phyloP scores from a whole-genome alignment of 2,888 invertebrate genomes.

The Eupithecia subumbrata region DNA sequence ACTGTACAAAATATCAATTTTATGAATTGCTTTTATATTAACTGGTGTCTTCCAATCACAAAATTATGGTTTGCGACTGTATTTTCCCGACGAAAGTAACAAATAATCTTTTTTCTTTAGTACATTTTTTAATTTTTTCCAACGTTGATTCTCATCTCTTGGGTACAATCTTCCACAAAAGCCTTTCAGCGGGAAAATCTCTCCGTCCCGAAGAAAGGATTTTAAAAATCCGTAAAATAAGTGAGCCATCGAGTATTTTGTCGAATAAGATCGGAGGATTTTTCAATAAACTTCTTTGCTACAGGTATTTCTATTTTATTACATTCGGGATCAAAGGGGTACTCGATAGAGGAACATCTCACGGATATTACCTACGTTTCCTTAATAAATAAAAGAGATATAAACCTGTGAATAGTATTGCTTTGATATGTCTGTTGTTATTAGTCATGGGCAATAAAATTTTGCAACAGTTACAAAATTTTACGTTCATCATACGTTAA shows the following conservation, averaged over 20 bases:
- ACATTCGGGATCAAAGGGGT: conserved; percentile 23
- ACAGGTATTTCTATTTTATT: conserved; percentile 23
- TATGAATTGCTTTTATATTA: background rate
- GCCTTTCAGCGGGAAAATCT: conserved; percentile 22
- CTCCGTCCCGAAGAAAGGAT: conserved; percentile 21
- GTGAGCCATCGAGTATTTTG: conserved; percentile 26
- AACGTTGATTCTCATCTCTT: conserved; percentile 20
- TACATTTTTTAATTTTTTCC: background rate
- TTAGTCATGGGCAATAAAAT: background rate
- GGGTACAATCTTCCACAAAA: conserved; percentile 20
- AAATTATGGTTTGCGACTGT: background rate
- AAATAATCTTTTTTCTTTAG: background rate
- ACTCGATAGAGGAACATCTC: background rate
- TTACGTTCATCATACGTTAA: background rate
- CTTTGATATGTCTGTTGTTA: background rate
- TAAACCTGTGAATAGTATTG: conserved; percentile 7
- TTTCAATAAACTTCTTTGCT: conserved; percentile 28
- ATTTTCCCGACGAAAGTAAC: background rate
- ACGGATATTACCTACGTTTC: conserved; percentile 13
- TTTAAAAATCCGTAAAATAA: conserved; percentile 34
- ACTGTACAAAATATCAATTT: background rate
- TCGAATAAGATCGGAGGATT: conserved; percentile 27
- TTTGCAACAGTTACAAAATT: background rate
- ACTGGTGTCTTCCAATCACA: background rate
- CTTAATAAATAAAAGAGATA: conserved; percentile 4